Conservation (phyloP, 2,113 vertebrate species). For the Melanotaenia duboulayi region DNA sequence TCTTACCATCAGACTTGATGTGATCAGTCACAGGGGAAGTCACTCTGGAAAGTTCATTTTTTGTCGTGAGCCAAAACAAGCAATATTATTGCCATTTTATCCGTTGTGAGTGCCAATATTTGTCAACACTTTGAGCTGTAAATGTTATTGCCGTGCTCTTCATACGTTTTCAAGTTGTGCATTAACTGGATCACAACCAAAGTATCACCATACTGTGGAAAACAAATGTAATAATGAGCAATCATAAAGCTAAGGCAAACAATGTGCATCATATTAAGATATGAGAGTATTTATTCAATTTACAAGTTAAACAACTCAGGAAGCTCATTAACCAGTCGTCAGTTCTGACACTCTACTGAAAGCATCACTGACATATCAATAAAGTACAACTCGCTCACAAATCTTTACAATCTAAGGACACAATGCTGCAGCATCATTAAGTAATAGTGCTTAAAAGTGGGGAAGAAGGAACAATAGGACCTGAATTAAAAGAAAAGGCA, state of each 20-base stretch:
- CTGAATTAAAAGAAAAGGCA: constrained; percentile 26
- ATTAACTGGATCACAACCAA: background rate
- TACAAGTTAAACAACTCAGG: background rate
- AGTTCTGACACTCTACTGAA: background rate
- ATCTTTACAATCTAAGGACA: constrained; percentile 11
- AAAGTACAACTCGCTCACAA: background rate
- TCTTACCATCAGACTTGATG: constrained; percentile 39
- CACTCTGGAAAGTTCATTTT: constrained; percentile 47
- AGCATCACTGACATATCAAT: background rate
- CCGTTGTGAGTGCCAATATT: constrained; percentile 1
- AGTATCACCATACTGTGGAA: background rate
- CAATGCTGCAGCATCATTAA: background rate
- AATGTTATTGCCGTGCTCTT: constrained; percentile 10
- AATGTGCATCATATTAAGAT: background rate
- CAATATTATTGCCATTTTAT: constrained; percentile 24
- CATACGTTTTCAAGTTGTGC: background rate
- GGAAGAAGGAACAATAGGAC: constrained; percentile 20
- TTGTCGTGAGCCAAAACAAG: constrained; percentile 37
- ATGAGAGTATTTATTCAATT: background rate
- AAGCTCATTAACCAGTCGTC: background rate
- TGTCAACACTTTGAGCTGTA: constrained; percentile 14
- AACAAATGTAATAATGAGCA: background rate
- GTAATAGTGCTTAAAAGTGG: constrained; percentile 1
- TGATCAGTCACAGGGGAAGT: constrained; percentile 42
- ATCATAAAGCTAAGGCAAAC: background rate